A percentile compares a stretch with the other conserved stretches of the same genome.
phyloP scores from a whole-genome alignment of 2,888 invertebrate genomes.

The Cactoblastis cactorum region DNA sequence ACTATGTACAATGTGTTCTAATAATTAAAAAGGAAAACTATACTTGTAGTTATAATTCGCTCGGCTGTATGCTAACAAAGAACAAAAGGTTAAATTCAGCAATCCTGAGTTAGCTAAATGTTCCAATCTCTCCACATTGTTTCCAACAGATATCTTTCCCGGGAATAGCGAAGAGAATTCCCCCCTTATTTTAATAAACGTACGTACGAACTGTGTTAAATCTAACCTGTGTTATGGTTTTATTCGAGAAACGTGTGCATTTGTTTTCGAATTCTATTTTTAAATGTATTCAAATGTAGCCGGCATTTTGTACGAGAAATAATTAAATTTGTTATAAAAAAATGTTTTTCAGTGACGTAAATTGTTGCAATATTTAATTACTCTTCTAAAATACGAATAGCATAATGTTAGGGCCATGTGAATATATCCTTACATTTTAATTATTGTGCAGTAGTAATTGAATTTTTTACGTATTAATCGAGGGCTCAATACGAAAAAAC shows the following conservation, averaged over 20 bases:
- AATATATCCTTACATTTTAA: too few relatives aligned
- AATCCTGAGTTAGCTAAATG: constrained; percentile 19
- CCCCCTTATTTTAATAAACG: constrained; percentile 14
- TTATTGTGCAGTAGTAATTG: too few relatives aligned
- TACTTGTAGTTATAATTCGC: background rate
- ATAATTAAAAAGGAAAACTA: background rate
- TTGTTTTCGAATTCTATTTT: background rate
- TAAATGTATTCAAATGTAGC: background rate
- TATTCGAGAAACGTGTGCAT: background rate
- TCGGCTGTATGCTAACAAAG: constrained; percentile 17
- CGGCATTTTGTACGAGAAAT: background rate
- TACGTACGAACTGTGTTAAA: background rate
- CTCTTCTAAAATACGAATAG: too few relatives aligned
- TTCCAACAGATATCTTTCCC: constrained; percentile 15
- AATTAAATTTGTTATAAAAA: background rate
- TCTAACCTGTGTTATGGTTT: background rate
- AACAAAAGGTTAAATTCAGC: constrained; percentile 14
- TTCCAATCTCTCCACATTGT: constrained; percentile 16
- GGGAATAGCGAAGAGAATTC: constrained; percentile 13
- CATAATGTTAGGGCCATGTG: too few relatives aligned
- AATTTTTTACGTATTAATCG: too few relatives aligned
- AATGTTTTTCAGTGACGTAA: too few relatives aligned
- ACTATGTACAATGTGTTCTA: background rate
- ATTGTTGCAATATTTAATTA: too few relatives aligned
- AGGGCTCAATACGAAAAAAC: too few relatives aligned